Evolutionary conservation across 2,797 vertebrate genomes (phyloP), one percentile per base, ranked within the genome.

Genomic region (Sciurus carolinensis): DNA sequence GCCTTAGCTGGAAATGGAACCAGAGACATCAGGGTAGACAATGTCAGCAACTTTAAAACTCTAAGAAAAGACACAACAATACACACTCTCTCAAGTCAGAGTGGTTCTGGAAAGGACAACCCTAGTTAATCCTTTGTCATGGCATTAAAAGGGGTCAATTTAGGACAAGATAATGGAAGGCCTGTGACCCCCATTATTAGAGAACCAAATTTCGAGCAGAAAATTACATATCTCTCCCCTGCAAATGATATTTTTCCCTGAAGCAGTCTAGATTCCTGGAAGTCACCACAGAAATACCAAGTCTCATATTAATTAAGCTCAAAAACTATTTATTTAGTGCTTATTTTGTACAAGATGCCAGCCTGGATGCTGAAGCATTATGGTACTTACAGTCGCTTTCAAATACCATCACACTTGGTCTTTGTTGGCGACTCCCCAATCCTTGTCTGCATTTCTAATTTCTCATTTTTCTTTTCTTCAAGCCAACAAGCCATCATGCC

Each of bases 111-210:
- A 90, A 91, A 90, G 57, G 66, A 91, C 28, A 94, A 54, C 84
- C 59, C 77, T 96, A 89, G 96, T 97, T 94, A 96, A 96, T 96
- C 91, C 91, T 92, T 93, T 96, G 96, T 95, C 80, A 28, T 81
- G 47, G 33, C 47, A 96, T 95, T 97, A 97, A 97, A 98, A 97
- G 91, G 95, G 91, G 96, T 97, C 87, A 87, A 69, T 90, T 91
- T 88, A 95, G 96, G 91, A 91, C 93, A 95, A 93, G 67, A 90
- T 96, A 97, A 94, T 96, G 91, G 90, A 95, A 94, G 96, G 82
- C 54, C 1, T 17, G 0, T n/a, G 91, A 90, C 96, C 95, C 97
- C 76, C 42, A 94, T 97, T 97, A 96, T 95, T 97, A 96, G 72
- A 85, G 20, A 95, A 73, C 59, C 92, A 96, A 85, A 95, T 62